Base-by-base conservation (phyloP, 2,797 vertebrate species). In the Macroramphosus scolopax region DNA sequence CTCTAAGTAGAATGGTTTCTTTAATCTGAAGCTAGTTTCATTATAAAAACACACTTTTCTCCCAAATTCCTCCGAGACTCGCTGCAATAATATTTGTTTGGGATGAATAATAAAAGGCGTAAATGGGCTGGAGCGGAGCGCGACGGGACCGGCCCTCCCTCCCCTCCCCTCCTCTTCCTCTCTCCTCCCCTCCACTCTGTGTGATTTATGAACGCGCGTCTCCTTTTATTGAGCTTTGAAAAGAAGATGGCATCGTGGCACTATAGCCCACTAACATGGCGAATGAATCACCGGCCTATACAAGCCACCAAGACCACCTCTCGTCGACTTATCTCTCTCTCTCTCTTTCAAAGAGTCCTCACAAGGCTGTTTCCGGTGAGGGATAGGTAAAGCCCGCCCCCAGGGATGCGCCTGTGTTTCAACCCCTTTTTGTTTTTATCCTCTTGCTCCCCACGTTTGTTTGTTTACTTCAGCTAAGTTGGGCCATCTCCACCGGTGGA, bases 11-110 rank as follows among this genome's bases (percentile, higher is more conserved):
- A 77, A 78, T 70, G 75, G 77, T 44, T 62, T 78, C 75, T 84
- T 87, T 78, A 83, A 81, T 84, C 74, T 55, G 60, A 36, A 73
- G 65, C 66, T 26, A 58, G 55, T 43, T 80, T 81, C 77, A 82
- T 88, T 84, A 87, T 81, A 77, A 80, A 87, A 85, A 85, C 68
- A 76, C 69, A 70, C 63, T 71, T 39, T 29, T 52, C 65, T 71
- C 51, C 55, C 48, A 53, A 81, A 78, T 68, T 85, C 83, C 83
- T 71, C 65, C 0, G 74, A 86, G 83, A 85, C 73, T 75, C 63
- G 30, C 47, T n/a, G 54, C 81, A 80, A 86, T 85, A 86, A 88
- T 86, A 86, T 85, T 85, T 85, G 86, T 86, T 86, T 82, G 81
- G 80, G 60, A 65, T 78, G 81, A 87, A 85, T 81, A 75, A 84